These are phyloP conservation scores for Machimus rusticus DNA, from an alignment of 2,888 invertebrate genomes.

Conservation along the genomic window DNA sequence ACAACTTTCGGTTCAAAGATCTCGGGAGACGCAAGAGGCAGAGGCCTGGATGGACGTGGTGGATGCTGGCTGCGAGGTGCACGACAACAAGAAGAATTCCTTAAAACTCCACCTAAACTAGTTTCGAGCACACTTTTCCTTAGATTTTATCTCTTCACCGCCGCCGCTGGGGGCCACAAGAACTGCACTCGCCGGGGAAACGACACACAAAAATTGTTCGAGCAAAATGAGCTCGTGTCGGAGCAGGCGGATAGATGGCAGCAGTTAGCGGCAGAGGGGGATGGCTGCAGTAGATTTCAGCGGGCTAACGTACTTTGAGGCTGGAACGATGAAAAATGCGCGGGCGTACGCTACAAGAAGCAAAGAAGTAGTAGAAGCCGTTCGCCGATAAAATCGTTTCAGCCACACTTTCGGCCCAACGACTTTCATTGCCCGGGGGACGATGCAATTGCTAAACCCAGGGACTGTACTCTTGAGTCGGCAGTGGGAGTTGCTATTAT, in stretches of 20 bases:
- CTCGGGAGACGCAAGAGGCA: not conserved
- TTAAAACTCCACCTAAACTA: constrained; percentile 26
- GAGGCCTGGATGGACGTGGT: not conserved
- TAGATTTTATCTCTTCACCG: not conserved
- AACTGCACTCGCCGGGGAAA: not conserved
- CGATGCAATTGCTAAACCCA: not conserved
- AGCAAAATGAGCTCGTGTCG: not conserved
- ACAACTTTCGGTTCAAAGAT: not conserved
- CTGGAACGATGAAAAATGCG: not conserved
- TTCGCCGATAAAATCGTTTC: not conserved
- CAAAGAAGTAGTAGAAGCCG: not conserved
- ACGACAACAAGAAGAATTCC: not conserved
- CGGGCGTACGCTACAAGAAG: not conserved
- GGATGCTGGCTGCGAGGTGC: not conserved
- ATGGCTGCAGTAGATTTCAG: not conserved
- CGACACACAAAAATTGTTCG: not conserved
- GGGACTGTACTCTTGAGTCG: not conserved
- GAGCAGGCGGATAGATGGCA: not conserved
- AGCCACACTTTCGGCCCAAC: not conserved
- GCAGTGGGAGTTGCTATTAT: not conserved
- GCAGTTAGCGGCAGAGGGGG: not conserved
- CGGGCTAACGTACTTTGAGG: not conserved
- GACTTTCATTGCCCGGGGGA: not conserved
- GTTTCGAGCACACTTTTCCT: not conserved
- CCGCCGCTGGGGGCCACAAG: not conserved